phyloP scores from a whole-genome alignment of 2,797 vertebrate genomes.

The Smutsia gigantea region DNA sequence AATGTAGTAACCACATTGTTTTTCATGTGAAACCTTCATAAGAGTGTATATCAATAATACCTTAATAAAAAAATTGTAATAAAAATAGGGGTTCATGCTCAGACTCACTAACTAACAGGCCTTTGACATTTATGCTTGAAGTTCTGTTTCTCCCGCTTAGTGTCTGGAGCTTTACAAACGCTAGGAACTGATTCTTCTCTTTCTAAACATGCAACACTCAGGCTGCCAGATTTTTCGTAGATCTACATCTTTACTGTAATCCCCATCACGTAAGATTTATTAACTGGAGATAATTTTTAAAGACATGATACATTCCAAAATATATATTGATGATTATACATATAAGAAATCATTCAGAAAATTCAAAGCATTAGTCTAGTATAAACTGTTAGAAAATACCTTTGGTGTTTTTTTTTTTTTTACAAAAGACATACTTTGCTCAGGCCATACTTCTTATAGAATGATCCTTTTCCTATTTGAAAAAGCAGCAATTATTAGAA shows the following conservation, averaged over 20 bases:
- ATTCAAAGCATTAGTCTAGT: not conserved
- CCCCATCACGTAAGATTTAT: not conserved
- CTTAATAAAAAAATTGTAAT: too few relatives aligned
- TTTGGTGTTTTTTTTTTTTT: conserved; percentile 22
- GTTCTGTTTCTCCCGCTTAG: not conserved
- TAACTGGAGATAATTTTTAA: conserved; percentile 18
- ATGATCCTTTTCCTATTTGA: not conserved
- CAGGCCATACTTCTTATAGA: not conserved
- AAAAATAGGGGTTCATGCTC: not conserved
- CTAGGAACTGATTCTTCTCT: not conserved
- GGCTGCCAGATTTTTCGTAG: not conserved
- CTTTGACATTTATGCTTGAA: not conserved
- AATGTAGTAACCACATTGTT: too few relatives aligned
- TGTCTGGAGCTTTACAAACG: not conserved
- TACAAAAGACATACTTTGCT: conserved; percentile 6
- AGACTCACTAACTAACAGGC: not conserved
- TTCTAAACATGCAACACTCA: not conserved
- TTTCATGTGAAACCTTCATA: too few relatives aligned
- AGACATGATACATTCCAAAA: not conserved
- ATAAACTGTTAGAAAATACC: conserved; percentile 37
- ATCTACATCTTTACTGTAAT: not conserved
- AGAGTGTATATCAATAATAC: too few relatives aligned
- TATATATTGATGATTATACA: not conserved
- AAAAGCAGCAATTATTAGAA: conserved; percentile 8
- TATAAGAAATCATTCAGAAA: conserved; percentile 11